phyloP scores from a whole-genome alignment of 2,797 vertebrate genomes.

The Bryconaethiops microstoma region DNA sequence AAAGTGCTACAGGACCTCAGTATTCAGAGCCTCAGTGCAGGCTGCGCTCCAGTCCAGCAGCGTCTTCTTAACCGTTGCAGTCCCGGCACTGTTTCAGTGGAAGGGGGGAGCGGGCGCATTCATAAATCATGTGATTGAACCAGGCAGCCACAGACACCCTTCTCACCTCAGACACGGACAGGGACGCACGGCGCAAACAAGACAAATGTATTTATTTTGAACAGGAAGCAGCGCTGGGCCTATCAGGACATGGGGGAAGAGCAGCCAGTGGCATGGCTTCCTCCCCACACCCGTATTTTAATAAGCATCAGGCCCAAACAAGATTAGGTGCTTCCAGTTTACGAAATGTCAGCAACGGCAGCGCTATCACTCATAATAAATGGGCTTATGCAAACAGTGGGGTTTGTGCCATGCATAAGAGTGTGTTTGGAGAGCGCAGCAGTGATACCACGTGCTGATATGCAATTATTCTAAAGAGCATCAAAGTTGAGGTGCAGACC shows the following conservation, averaged over 20 bases:
- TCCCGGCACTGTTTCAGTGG: slow-evolving; percentile 61
- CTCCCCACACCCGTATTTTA: slow-evolving; percentile 82
- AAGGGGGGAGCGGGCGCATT: slow-evolving; percentile 51
- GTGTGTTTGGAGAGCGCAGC: slow-evolving; percentile 76
- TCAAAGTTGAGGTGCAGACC: slow-evolving; percentile 80
- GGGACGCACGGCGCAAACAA: slow-evolving; percentile 63
- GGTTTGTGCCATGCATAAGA: slow-evolving; percentile 81
- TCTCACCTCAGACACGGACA: slow-evolving; percentile 72
- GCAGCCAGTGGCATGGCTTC: slow-evolving; percentile 58
- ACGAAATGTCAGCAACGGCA: slow-evolving; percentile 82
- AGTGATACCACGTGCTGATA: slow-evolving; percentile 81
- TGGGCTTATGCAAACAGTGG: slow-evolving; percentile 84
- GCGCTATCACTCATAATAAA: slow-evolving; percentile 86
- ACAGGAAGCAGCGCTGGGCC: slow-evolving; percentile 70
- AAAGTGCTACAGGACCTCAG: background rate
- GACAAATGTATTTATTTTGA: slow-evolving; percentile 85
- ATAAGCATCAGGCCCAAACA: slow-evolving; percentile 84
- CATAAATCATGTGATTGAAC: slow-evolving; percentile 80
- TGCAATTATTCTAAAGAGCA: slow-evolving; percentile 88
- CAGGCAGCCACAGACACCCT: slow-evolving; percentile 68
- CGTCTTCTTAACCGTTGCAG: slow-evolving; percentile 63
- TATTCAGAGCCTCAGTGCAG: background rate
- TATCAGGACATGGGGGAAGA: slow-evolving; percentile 70
- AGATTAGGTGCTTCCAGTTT: slow-evolving; percentile 85
- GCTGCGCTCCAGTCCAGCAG: background rate